A percentile compares a stretch with the other conserved stretches of the same genome.
phyloP scores from a whole-genome alignment of 2,113 vertebrate genomes.

The Mastomys coucha region DNA sequence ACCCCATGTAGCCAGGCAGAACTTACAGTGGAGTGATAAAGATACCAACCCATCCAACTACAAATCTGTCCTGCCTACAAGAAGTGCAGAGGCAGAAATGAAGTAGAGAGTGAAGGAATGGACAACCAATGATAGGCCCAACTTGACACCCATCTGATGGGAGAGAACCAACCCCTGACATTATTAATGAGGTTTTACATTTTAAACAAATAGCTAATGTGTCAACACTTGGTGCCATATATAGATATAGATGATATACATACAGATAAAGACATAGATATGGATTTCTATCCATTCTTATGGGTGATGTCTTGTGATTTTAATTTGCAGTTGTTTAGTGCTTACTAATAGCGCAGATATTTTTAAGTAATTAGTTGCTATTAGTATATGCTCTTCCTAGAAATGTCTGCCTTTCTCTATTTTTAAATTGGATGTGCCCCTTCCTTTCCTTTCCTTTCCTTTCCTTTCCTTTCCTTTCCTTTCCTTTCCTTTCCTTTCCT shows the following conservation, averaged over 20 bases:
- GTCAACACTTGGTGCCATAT: background rate
- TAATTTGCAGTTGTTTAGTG: background rate
- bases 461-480: background rate
- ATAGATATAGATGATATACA: too few species aligned
- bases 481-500: background rate
- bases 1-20: too few species aligned
- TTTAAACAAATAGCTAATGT: background rate
- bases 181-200: background rate
- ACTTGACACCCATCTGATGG: too few species aligned
- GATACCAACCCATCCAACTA: too few species aligned
- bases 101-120: too few species aligned
- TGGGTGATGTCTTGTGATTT: background rate
- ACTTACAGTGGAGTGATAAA: too few species aligned
- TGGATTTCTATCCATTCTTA: background rate
- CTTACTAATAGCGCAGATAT: background rate
- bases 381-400: background rate
- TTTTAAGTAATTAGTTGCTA: background rate
- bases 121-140: too few species aligned
- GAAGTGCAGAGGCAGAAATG: too few species aligned
- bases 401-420: background rate
- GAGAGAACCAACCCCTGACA: too few species aligned
- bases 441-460: background rate
- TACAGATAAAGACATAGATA: too few species aligned
- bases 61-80: too few species aligned
- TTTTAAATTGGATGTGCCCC: background rate